phyloP scores from a whole-genome alignment of 2,797 vertebrate species.

The Neosilurus mollespiculum region DNA sequence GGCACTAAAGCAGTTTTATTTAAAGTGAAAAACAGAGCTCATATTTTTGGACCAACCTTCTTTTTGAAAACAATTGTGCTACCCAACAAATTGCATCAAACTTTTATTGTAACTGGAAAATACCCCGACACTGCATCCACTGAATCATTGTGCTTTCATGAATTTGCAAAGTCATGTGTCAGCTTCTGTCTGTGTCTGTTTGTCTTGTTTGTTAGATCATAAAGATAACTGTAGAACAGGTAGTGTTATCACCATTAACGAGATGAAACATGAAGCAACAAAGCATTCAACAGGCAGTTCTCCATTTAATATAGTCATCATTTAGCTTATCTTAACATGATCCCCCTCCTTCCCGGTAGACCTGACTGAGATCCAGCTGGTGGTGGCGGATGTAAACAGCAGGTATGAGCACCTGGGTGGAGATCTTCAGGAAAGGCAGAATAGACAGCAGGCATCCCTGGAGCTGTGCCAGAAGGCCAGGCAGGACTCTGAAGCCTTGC shows the following conservation, averaged over 20 bases:
- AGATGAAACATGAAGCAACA: background rate
- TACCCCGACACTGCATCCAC: background rate
- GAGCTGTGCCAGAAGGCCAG: conserved; percentile 78
- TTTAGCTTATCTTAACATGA: conserved; percentile 13
- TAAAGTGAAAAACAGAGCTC: background rate
- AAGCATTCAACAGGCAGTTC: background rate
- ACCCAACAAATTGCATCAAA: background rate
- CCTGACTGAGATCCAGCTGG: conserved; percentile 92
- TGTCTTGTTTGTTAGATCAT: background rate
- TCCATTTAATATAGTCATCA: conserved; percentile 1
- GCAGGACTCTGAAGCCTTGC: conserved; percentile 74
- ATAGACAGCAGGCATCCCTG: conserved; percentile 76
- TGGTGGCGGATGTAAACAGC: conserved; percentile 83
- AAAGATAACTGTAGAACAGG: conserved; percentile 2
- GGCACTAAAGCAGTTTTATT: background rate
- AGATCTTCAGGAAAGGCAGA: conserved; percentile 73
- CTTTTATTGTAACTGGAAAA: background rate
- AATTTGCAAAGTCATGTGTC: background rate
- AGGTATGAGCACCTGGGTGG: conserved; percentile 81
- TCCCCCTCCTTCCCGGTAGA: conserved; percentile 69
- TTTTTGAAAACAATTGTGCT: background rate
- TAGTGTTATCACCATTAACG: background rate
- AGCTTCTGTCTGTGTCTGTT: conserved; percentile 12
- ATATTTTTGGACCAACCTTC: background rate
- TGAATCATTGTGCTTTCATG: conserved; percentile 16